Percentiles rank a stretch among this genome's conserved stretches.
Conservation (phyloP, 2,113 vertebrate genomes). For the Myotis yumanensis region DNA sequence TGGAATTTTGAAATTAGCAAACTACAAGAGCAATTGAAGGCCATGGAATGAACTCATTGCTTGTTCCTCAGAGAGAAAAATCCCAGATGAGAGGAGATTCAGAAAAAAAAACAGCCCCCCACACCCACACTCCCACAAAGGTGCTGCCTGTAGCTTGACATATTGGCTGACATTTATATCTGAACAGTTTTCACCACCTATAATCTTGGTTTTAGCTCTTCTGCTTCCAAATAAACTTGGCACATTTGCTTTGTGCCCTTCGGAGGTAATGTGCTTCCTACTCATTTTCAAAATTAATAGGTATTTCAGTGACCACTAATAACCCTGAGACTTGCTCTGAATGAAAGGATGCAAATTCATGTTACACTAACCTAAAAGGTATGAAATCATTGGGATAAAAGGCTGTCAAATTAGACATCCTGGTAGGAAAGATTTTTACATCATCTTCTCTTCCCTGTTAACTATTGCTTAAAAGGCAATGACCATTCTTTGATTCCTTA, state of each 20-base stretch:
- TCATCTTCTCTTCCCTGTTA: neutral
- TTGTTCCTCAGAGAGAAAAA: conserved; percentile 61
- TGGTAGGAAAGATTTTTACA: neutral
- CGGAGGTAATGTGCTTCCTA: neutral
- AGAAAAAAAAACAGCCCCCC: neutral
- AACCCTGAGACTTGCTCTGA: conserved; percentile 26
- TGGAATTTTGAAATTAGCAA: conserved; percentile 78
- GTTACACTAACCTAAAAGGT: neutral
- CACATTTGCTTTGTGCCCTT: neutral
- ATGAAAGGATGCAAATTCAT: conserved; percentile 8
- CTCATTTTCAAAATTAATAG: conserved; percentile 24
- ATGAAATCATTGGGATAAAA: conserved; percentile 6
- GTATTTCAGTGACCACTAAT: conserved; percentile 28
- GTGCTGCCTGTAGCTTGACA: neutral
- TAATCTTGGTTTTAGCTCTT: conserved; percentile 32
- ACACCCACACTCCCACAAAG: neutral
- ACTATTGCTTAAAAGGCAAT: conserved; percentile 11
- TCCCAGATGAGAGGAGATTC: conserved; percentile 42
- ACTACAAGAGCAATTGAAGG: conserved; percentile 74
- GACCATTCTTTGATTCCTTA: neutral
- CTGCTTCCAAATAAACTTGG: conserved; percentile 21
- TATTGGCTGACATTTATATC: conserved; percentile 50
- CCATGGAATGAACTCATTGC: conserved; percentile 46
- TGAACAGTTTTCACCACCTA: neutral
- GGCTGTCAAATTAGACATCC: neutral